These are phyloP conservation scores for Meloe dianella DNA, from an alignment of 2,888 invertebrate genomes.

Conservation along the genomic window DNA sequence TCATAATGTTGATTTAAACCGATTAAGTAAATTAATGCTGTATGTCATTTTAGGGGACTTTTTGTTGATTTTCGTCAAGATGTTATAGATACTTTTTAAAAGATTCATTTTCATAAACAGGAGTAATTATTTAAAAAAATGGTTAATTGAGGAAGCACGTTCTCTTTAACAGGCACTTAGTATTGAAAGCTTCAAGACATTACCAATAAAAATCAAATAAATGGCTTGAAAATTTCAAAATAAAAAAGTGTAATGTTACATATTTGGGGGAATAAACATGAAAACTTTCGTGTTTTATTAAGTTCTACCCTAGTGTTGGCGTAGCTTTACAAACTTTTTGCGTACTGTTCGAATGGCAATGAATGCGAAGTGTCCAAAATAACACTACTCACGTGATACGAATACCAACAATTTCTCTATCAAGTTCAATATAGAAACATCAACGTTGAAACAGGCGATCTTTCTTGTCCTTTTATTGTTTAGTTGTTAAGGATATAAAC, in stretches of 20 bases:
- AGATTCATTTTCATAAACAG: background rate
- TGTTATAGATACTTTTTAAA: conserved; percentile 14
- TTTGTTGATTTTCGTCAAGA: background rate
- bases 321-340: conserved; percentile 37
- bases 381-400: conserved; percentile 37
- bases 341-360: conserved; percentile 39
- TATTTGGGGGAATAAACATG: conserved; percentile 23
- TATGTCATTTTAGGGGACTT: conserved; percentile 13
- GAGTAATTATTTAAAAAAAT: background rate
- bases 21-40: conserved; percentile 25
- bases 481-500: background rate
- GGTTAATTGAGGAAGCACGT: background rate
- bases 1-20: conserved; percentile 16
- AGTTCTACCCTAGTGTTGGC: conserved; percentile 26
- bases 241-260: conserved; percentile 12
- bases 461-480: background rate
- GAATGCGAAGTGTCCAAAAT: conserved; percentile 42
- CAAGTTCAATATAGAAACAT: conserved; percentile 39
- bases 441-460: conserved; percentile 10
- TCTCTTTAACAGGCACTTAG: background rate
- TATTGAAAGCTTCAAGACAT: conserved; percentile 1
- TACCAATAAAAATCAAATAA: conserved; percentile 8
- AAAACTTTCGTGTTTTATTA: conserved; percentile 34
- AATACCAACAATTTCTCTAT: conserved; percentile 37
- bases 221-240: background rate